A percentile compares a stretch with the other conserved stretches of the same genome.
Conservation (phyloP, 2,113 vertebrate species). For the Lepus europaeus region DNA sequence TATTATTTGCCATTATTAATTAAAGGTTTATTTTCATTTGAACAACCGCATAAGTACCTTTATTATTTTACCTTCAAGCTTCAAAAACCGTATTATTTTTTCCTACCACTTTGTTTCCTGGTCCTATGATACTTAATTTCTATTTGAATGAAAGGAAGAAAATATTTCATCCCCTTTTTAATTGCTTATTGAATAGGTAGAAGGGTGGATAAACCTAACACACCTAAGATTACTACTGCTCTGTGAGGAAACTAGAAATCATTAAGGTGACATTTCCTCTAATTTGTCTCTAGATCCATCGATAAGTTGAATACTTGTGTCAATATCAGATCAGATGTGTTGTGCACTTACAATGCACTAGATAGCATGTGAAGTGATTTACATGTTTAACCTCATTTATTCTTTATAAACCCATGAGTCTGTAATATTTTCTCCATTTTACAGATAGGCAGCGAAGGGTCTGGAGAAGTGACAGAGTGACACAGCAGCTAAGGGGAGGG, state of each 20-base stretch:
- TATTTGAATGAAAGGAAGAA: no score
- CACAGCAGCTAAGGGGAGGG: not conserved
- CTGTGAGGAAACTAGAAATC: constrained; percentile 9
- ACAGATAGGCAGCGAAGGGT: not conserved
- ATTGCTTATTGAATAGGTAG: not conserved
- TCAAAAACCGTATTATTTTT: no score
- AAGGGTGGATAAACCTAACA: not conserved
- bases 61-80: no score
- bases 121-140: no score
- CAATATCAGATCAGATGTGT: constrained; percentile 10
- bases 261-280: not conserved
- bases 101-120: no score
- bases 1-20: no score
- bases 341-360: not conserved
- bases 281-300: not conserved
- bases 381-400: constrained; percentile 34
- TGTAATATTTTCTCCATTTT: not conserved
- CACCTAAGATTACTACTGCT: not conserved
- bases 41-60: no score
- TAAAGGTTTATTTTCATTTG: no score
- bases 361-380: not conserved
- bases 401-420: not conserved
- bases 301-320: not conserved
- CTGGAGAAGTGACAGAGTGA: not conserved
- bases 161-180: no score